Percentiles rank a stretch among this genome's conserved stretches.
These are phyloP conservation scores for Oryzias javanicus DNA, from an alignment of 2,113 vertebrate species.

Conservation along the genomic window DNA sequence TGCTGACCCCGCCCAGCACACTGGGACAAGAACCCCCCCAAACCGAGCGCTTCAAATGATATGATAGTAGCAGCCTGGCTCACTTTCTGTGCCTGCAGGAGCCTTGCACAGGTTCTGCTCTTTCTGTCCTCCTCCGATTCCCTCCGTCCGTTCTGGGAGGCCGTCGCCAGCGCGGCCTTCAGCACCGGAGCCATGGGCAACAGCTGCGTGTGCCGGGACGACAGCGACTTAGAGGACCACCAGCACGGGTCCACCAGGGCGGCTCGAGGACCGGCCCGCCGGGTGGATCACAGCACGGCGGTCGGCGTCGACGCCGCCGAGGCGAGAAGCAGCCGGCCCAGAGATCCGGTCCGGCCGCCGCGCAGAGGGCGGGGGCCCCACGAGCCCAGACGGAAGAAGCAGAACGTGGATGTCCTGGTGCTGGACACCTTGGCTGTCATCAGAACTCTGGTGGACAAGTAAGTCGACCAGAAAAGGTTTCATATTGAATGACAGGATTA, in stretches of 20 bases:
- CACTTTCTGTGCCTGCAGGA: conserved; percentile 95
- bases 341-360: conserved; percentile 93
- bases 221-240: conserved; percentile 90
- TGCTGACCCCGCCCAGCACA: conserved; percentile 55
- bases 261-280: conserved; percentile 75
- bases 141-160: conserved; percentile 82
- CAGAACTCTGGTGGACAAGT: conserved; percentile 98
- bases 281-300: conserved; percentile 75
- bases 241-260: conserved; percentile 69
- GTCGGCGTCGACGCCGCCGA: conserved; percentile 62
- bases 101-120: conserved; percentile 89
- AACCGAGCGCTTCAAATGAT: conserved; percentile 90
- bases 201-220: conserved; percentile 94
- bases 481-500: no score
- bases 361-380: conserved; percentile 93
- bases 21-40: conserved; percentile 71
- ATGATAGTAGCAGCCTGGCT: conserved; percentile 97
- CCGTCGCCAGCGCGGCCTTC: conserved; percentile 69
- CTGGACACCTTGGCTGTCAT: conserved; percentile 97
- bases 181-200: conserved; percentile 87
- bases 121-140: conserved; percentile 85
- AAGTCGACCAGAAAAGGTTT: not conserved
- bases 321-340: conserved; percentile 83
- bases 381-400: conserved; percentile 95
- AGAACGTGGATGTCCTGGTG: conserved; percentile 95